Base-by-base conservation (phyloP, 2,888 invertebrate species). In the Drosophila prolongata region DNA sequence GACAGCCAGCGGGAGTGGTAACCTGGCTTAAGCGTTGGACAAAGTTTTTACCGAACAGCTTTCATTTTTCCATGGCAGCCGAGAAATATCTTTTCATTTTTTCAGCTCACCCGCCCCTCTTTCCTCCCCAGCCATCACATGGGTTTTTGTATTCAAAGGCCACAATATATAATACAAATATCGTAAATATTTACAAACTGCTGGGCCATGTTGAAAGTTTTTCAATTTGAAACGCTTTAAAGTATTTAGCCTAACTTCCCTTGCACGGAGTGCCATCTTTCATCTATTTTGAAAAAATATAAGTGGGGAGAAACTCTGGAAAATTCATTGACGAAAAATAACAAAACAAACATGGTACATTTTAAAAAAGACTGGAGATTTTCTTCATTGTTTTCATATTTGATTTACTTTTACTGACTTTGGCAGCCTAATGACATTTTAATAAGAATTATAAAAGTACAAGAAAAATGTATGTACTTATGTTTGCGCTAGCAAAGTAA, bases 211-310 rank as follows among this genome's bases (percentile, higher is more conserved):
- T 57, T 78, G 77, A 85, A 88, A 88, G 88, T 87, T 87, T 87
- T 87, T 88, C 87, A 87, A 87, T 87, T 87, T 87, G 68, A 76
- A 72, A 69, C 71, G 87, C 83, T 88, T 87, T 85, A 78, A 87
- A 80, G 81, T 81, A 75, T 84, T 82, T 76, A 47, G 30, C 34
- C 46, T 14, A 70, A 49, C 79, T 62, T 11, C 10, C 56, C 6
- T 11, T 62, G 60, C 44, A 34, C 46, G 52, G 30, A 19, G 30
- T 16, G 35, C 27, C 50, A 52, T 30, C 46, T 62, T 62, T 19
- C 62, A 40, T 62, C 64, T 40, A 19, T 62, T 62, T 19, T n/a
- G 19, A 34, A 65, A 19, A 65, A 46, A 34, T 30, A 34, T 24
- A 46, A 65, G 52, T 61, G 44, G 59, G 16, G 35, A 49, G 49